Base-by-base conservation (phyloP, 37 sponge, comb jelly and placozoan species). In the Spongia lamella region DNA sequence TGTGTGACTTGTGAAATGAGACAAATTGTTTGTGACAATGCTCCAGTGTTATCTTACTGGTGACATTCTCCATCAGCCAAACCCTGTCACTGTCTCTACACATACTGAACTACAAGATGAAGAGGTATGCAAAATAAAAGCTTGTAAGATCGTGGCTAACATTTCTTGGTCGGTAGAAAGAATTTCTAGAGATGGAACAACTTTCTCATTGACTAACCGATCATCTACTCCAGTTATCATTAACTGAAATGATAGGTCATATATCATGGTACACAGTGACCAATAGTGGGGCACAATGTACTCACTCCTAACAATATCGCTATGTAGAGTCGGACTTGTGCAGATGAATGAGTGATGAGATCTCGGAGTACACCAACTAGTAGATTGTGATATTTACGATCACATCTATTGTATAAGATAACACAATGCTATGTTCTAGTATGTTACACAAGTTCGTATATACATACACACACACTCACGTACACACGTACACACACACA, bases 1-100 rank as follows among this genome's bases (percentile, higher is more conserved):
- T 67, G 31, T 82, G 68, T 24, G 85, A 67, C 54, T 68, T 38
- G 61, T 87, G 51, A 52, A 94, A 90, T 32, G 15, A 32, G 53
- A 79, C 68, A 83, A 94, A 90, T 70, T 90, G 94, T 21, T 79
- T 67, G 37, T 79, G 79, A 54, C 73, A 82, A 7, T 79, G 72
- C 0, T 53, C 66, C 25, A 83, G 19, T 0, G 57, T 4, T 56
- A 21, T 86, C 67, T 85, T 81, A 66, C 78, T 87, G 15, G 83
- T 82, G 24, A 52, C 72, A 38, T 78, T 57, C 38, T 84, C 84
- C 85, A 88, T 84, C 39, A 92, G 14, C 93, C 93, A 72, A 88
- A 68, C 31, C 84, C 87, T 15, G 55, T 76, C 36, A 92, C 71
- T 11, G 84, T 77, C 17, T 82, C 85, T 36, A 83, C 77, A 43